Percentiles rank a stretch among this genome's conserved stretches.
Conservation (phyloP, 1,140 invertebrate species). For the Hermetia illucens region DNA sequence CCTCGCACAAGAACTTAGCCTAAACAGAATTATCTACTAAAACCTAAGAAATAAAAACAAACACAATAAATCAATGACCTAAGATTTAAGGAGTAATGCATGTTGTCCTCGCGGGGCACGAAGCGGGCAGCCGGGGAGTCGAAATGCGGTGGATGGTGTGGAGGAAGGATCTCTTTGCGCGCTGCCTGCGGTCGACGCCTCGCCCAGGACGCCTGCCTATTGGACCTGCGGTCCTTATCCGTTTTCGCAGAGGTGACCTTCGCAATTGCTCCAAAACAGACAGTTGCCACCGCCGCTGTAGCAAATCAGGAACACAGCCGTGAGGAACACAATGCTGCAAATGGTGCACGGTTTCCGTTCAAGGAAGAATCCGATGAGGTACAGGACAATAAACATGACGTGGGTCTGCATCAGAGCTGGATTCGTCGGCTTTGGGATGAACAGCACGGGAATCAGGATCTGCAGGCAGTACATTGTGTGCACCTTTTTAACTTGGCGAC, state of each 20-base stretch:
- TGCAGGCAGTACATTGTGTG: constrained; percentile 99
- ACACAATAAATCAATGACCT: no score
- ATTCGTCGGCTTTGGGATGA: constrained; percentile 94
- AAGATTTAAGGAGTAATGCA: no score
- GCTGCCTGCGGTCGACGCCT: no score
- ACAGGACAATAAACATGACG: constrained; percentile 91
- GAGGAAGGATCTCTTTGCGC: no score
- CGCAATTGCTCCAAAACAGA: constrained; percentile 77
- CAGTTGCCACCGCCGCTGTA: constrained; percentile 93
- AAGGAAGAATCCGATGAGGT: constrained; percentile 85
- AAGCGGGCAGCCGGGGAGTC: no score
- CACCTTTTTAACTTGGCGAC: no score
- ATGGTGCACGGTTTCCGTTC: constrained; percentile 94
- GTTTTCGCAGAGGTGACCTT: constrained; percentile 56
- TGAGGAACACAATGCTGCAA: constrained; percentile 84
- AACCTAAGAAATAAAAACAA: no score
- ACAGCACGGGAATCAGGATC: constrained; percentile 91
- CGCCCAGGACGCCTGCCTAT: no score
- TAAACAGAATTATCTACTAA: no score
- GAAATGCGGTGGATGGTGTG: no score
- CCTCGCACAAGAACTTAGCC: no score
- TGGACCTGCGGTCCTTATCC: constrained; percentile 28
- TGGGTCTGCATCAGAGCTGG: constrained; percentile 89
- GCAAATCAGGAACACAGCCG: constrained; percentile 84
- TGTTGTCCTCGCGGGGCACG: no score